These are phyloP conservation scores for Lasaia peninsularis DNA, from an alignment of 1,140 invertebrate genomes.

Conservation along the genomic window DNA sequence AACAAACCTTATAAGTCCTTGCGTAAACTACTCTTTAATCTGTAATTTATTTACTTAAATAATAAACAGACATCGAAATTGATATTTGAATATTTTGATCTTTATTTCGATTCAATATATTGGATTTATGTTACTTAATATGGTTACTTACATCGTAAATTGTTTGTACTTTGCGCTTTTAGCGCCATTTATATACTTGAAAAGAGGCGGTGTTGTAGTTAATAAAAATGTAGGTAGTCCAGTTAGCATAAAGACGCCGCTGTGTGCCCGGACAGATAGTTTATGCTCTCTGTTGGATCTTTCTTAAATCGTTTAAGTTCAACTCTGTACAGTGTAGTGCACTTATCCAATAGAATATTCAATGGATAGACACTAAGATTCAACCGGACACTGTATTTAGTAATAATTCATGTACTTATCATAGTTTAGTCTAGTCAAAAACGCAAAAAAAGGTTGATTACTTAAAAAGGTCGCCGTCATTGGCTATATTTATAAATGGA, in stretches of 20 bases:
- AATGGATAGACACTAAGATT: conserved; percentile 44
- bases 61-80: no score
- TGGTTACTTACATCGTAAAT: no score
- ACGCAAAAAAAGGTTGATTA: conserved; percentile 10
- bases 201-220: background rate
- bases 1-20: no score
- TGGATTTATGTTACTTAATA: no score
- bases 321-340: background rate
- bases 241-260: background rate
- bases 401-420: conserved; percentile 44
- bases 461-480: background rate
- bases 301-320: background rate
- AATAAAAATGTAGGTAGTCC: background rate
- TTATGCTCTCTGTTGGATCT: conserved; percentile 24
- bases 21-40: no score
- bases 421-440: conserved; percentile 53
- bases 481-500: background rate
- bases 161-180: background rate
- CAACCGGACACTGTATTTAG: conserved; percentile 18
- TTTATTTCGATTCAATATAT: no score
- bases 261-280: conserved; percentile 28
- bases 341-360: background rate
- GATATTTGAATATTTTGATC: no score
- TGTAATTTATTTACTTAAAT: no score
- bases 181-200: background rate